Evolutionary conservation across 2,888 invertebrate species (phyloP), one percentile per base, ranked within the genome.

Genomic region (Drosophila dives): DNA sequence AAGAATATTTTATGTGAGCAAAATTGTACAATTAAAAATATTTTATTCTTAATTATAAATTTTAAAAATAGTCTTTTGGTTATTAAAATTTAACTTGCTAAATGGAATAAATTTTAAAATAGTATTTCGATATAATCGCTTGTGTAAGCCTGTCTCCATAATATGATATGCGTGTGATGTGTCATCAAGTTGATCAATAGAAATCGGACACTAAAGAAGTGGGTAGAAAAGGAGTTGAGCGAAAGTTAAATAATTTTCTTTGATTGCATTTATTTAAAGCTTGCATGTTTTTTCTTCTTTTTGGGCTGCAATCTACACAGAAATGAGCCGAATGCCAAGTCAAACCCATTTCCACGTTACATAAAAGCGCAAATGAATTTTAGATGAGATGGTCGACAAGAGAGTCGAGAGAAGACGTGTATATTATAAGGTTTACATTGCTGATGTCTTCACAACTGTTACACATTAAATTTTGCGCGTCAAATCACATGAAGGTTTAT

Each of bases 281-380:
- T 58, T 72, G 68, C 61, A 49, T 73, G 69, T 34, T 40, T 62
- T 60, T 23, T 3, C 8, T 23, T 23, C 20, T 15, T 26, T 38
- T 26, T 34, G 63, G 56, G 63, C 75, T 55, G 61, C 77, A 77
- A 79, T 81, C 73, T 81, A 65, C 77, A 81, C 67, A 67, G 81
- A 81, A 77, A 77, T 73, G 73, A 73, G 66, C 36, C 61, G 53
- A 72, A 72, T 70, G 67, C 49, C 69, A 58, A 75, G 63, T 55
- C 49, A 63, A 69, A 82, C 61, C 49, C 64, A 81, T 79, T 79
- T 89, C 61, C 72, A 71, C 69, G 71, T 85, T 85, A 85, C 64
- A 74, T 85, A 85, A 85, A 87, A 67, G 77, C 89, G 85, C 88
- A 67, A 89, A 71, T 72, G 75, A 77, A 80, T 83, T 76, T 77